These are phyloP conservation scores for Proctacanthus coquilletti DNA, from an alignment of 1,140 invertebrate species.

Conservation along the genomic window DNA sequence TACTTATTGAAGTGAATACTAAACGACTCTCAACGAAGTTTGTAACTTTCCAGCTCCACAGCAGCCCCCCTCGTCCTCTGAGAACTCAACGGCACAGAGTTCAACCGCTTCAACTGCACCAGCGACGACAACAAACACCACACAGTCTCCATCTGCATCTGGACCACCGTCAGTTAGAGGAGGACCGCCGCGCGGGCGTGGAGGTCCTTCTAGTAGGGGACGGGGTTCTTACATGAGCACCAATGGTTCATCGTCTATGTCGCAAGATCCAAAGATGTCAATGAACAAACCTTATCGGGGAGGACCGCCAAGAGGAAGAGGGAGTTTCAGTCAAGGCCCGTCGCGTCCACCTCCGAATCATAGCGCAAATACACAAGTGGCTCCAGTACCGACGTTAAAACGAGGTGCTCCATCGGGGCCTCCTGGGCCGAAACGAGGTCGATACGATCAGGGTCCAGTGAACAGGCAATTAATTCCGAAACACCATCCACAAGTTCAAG, in stretches of 20 bases:
- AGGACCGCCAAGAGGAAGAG: constrained; percentile 20
- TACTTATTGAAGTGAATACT: not conserved
- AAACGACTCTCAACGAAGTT: not conserved
- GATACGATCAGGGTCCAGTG: constrained; percentile 22
- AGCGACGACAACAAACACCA: constrained; percentile 17
- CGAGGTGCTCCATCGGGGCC: constrained; percentile 25
- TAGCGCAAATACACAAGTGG: constrained; percentile 28
- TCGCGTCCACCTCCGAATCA: constrained; percentile 25
- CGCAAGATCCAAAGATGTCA: constrained; percentile 17
- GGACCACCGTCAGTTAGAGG: constrained; percentile 13
- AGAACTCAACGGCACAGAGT: constrained; percentile 9
- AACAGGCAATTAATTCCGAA: constrained; percentile 21
- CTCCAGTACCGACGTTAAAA: constrained; percentile 27
- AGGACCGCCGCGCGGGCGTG: constrained; percentile 19
- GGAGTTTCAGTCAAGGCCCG: constrained; percentile 24
- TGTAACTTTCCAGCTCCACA: constrained; percentile 16
- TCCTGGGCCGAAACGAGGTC: constrained; percentile 25
- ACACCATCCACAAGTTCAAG: constrained; percentile 18
- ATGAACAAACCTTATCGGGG: constrained; percentile 19
- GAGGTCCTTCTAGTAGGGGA: constrained; percentile 8
- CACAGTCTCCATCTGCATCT: constrained; percentile 8
- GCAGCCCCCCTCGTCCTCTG: constrained; percentile 23
- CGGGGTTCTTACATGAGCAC: constrained; percentile 23
- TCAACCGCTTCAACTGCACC: constrained; percentile 12
- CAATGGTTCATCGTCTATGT: constrained; percentile 12